A percentile compares a stretch with the other conserved stretches of the same genome.
phyloP scores from a whole-genome alignment of 2,888 invertebrate genomes.

The Agapostemon virescens region DNA sequence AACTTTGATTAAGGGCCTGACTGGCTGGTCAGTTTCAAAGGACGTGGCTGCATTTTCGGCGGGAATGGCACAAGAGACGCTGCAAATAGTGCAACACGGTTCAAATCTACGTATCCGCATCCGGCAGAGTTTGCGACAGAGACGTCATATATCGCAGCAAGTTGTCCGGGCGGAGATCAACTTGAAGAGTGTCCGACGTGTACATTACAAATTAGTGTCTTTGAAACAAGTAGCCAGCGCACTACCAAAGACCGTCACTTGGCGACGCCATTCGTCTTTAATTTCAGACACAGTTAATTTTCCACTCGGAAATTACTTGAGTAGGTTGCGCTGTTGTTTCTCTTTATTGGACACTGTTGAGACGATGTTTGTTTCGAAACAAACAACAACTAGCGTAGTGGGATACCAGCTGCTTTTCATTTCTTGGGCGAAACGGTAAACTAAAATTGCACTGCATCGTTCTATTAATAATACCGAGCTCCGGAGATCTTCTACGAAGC shows the following conservation, averaged over 20 bases:
- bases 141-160: conserved; percentile 28
- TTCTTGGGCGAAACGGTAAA: background rate
- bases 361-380: background rate
- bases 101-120: conserved; percentile 34
- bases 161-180: conserved; percentile 35
- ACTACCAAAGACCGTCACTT: background rate
- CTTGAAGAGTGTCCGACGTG: conserved; percentile 36
- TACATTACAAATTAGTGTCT: conserved; percentile 44
- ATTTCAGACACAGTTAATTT: conserved; percentile 16
- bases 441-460: background rate
- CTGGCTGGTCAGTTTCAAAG: conserved; percentile 40
- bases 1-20: conserved; percentile 48
- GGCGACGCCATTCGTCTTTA: conserved; percentile 12
- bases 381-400: background rate
- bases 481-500: background rate
- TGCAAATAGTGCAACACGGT: conserved; percentile 40
- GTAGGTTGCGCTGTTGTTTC: background rate
- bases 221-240: conserved; percentile 19
- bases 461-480: background rate
- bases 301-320: background rate
- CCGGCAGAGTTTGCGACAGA: conserved; percentile 23
- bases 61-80: conserved; percentile 36
- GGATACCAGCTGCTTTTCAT: background rate
- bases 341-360: background rate
- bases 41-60: conserved; percentile 36